A percentile compares a stretch with the other conserved stretches of the same genome.
Conservation (phyloP, 2,888 invertebrate species). For the Drosophila basisetae region DNA sequence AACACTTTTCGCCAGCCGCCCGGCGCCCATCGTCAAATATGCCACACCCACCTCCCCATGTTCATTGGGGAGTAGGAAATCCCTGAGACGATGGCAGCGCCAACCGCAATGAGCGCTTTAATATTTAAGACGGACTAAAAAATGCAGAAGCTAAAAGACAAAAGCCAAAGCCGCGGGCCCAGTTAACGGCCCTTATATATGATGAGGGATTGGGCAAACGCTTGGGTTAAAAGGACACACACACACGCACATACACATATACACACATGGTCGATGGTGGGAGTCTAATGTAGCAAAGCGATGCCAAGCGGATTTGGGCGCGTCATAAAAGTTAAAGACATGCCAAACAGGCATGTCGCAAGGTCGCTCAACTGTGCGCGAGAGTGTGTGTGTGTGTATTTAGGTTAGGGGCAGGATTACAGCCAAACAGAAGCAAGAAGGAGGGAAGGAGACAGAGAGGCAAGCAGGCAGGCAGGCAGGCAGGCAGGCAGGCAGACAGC, state of each 20-base stretch:
- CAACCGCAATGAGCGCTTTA: slow-evolving; percentile 71
- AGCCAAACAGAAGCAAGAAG: slow-evolving; percentile 33
- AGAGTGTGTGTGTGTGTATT: slow-evolving; percentile 51
- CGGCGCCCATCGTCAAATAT: slow-evolving; percentile 28
- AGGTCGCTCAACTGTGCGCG: slow-evolving; percentile 59
- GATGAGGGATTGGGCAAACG: slow-evolving; percentile 44
- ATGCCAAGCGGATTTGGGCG: slow-evolving; percentile 71
- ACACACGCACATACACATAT: background rate
- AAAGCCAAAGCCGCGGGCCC: slow-evolving; percentile 40
- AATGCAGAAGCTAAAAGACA: slow-evolving; percentile 71
- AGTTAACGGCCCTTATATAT: slow-evolving; percentile 48
- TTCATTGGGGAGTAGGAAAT: slow-evolving; percentile 21
- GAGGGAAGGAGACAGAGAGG: background rate
- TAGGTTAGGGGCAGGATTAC: slow-evolving; percentile 51
- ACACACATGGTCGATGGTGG: background rate
- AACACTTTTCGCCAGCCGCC: slow-evolving; percentile 63
- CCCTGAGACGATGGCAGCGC: slow-evolving; percentile 19
- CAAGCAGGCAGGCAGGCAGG: slow-evolving; percentile 48
- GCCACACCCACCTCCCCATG: slow-evolving; percentile 3
- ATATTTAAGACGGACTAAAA: slow-evolving; percentile 75
- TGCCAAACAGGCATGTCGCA: slow-evolving; percentile 59
- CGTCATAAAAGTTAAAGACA: slow-evolving; percentile 77
- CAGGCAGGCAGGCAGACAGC: slow-evolving; percentile 58
- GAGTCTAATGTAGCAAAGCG: slow-evolving; percentile 52
- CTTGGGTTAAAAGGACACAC: slow-evolving; percentile 18